Evolutionary conservation across 2,113 vertebrate genomes (phyloP).

Genomic region (Charina bottae): DNA sequence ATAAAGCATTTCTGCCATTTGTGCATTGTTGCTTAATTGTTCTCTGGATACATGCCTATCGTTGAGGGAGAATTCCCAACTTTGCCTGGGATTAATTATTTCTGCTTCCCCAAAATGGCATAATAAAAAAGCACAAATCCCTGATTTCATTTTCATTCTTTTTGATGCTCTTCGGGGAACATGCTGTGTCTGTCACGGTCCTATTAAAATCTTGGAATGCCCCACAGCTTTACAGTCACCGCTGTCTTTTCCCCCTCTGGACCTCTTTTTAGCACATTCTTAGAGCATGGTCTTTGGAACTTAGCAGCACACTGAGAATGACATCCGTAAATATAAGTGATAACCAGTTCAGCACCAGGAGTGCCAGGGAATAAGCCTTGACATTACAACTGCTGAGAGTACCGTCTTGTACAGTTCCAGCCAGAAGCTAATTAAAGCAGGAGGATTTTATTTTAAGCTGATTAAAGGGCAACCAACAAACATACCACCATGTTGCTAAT

Average conservation of each 20-base stretch:
- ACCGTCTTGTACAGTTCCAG: too few species aligned
- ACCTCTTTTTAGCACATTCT: conserved; percentile 30
- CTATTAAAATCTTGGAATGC: conserved; percentile 45
- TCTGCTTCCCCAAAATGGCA: conserved; percentile 50
- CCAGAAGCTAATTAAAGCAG: not conserved
- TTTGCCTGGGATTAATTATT: conserved; percentile 55
- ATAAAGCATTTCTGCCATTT: conserved; percentile 35
- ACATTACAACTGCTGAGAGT: not conserved
- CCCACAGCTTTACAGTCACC: conserved; percentile 47
- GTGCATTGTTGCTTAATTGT: conserved; percentile 59
- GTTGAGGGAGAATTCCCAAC: conserved; percentile 52
- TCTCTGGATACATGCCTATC: conserved; percentile 52
- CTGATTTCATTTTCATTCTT: conserved; percentile 43
- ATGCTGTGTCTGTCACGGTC: conserved; percentile 28
- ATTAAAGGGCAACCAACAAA: not conserved
- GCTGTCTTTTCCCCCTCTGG: conserved; percentile 10
- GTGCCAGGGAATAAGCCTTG: not conserved
- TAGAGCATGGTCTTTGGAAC: not conserved
- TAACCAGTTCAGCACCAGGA: not conserved
- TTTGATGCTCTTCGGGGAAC: conserved; percentile 42
- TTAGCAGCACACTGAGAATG: not conserved
- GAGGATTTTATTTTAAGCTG: not conserved
- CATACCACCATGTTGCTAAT: too few species aligned
- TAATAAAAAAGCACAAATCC: conserved; percentile 42
- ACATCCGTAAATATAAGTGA: not conserved